Evolutionary conservation across 2,113 vertebrate species (phyloP).

Genomic region (Grallaria varia): DNA sequence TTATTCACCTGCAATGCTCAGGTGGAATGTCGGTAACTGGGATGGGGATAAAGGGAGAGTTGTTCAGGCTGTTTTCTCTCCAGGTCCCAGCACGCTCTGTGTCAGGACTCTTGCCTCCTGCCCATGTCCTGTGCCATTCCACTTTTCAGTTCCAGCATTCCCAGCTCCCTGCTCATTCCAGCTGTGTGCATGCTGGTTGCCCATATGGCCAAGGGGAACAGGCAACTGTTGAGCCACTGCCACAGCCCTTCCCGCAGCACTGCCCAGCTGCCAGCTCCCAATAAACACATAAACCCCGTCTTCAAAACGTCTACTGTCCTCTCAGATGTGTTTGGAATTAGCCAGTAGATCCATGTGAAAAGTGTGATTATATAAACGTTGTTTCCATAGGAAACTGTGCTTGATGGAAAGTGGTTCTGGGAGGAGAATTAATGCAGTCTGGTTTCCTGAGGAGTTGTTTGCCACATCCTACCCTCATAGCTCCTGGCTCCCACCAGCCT

Average conservation of each 20-base stretch:
- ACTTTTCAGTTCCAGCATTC: neutral
- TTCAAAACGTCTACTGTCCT: neutral
- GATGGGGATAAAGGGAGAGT: neutral
- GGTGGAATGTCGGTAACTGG: neutral
- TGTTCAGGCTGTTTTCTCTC: neutral
- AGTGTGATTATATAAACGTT: constrained; percentile 16
- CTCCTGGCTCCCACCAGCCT: neutral
- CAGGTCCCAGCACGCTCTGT: neutral
- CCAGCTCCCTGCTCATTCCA: neutral
- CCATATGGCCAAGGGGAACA: neutral
- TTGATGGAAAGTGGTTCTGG: neutral
- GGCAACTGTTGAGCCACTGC: neutral
- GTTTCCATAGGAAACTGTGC: neutral
- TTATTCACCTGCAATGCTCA: neutral
- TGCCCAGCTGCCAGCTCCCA: neutral
- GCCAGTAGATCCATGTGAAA: neutral
- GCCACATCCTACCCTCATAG: neutral
- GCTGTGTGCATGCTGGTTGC: neutral
- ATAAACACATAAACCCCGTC: neutral
- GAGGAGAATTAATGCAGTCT: neutral
- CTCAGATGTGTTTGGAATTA: neutral
- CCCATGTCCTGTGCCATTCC: fast-evolving
- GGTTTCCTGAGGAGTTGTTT: neutral
- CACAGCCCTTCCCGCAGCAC: neutral
- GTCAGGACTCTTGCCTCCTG: neutral